Evolutionary conservation across 2,888 invertebrate species (phyloP), one percentile per base, ranked within the genome.

Genomic region (Koerneria pararmatus): DNA sequence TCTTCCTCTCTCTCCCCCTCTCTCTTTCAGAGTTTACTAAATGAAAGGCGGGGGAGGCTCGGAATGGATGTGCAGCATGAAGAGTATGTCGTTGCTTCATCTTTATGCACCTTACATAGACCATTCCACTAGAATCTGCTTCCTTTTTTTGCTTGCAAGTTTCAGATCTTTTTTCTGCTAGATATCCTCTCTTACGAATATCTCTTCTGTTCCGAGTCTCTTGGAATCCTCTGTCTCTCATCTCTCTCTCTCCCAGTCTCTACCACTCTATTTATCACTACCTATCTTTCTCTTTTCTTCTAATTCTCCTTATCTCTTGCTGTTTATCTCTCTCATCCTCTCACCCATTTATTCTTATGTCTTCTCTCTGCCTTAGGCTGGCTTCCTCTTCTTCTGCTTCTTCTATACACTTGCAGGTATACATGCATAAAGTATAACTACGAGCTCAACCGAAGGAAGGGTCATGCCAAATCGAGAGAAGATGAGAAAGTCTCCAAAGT

Each of bases 251-350:
- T 35, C 3, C 3, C 22, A 31, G 31, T 63, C 11, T 49, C 24
- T 58, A 53, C 32, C 61, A 58, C 57, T 22, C 34, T 31, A 27
- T 31, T 48, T 51, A 29, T 37, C 64, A 63, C 53, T 58, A 59
- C 49, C 62, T 49, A 60, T 32, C 63, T 49, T 61, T 64, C 63
- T 54, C 59, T 63, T 54, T 62, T 65, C 65, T 48, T 58, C 67
- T 65, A 64, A 29, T 35, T n/a, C 41, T 24, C 34, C 66, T 24
- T 56, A 29, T 41, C 59, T 41, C 32, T 49, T 64, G 62, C 66
- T 57, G 35, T 64, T 51, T 46, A 51, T 37, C 32, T 27, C 48
- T 27, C 34, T 11, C 46, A 11, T 6, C 58, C 6, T 11, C 19
- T 41, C 11, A 8, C 49, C 48, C 24, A 53, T 37, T 24, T 59